These are phyloP conservation scores for Nomada flava DNA, from an alignment of 2,888 invertebrate species.

Conservation along the genomic window DNA sequence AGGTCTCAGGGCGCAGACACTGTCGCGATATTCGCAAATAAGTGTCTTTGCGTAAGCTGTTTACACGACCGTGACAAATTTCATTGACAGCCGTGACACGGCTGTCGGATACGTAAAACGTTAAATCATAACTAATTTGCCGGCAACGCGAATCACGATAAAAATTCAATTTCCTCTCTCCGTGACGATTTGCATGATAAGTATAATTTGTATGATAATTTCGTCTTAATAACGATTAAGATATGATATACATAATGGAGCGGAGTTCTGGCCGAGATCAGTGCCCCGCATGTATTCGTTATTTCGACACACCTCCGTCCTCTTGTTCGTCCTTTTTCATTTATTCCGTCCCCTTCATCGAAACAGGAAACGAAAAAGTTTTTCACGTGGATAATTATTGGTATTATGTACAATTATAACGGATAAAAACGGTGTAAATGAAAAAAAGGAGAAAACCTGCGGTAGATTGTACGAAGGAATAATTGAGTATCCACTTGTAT, in stretches of 20 bases:
- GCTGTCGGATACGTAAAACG: constrained; percentile 27
- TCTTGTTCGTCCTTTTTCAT: too few species aligned
- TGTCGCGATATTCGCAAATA: constrained; percentile 26
- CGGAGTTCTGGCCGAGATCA: constrained; percentile 9
- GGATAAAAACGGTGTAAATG: too few species aligned
- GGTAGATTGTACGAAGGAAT: too few species aligned
- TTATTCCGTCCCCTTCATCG: neutral
- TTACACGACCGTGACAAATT: constrained; percentile 42
- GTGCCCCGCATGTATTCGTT: constrained; percentile 14
- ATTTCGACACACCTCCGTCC: constrained; percentile 6
- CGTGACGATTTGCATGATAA: constrained; percentile 38
- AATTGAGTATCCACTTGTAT: too few species aligned
- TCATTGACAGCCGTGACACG: constrained; percentile 36
- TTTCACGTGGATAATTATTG: too few species aligned
- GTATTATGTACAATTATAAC: too few species aligned
- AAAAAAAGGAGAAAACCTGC: too few species aligned
- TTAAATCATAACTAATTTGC: constrained; percentile 54
- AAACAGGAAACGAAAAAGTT: too few species aligned
- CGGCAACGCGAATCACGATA: constrained; percentile 27
- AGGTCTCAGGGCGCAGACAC: neutral
- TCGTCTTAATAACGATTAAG: constrained; percentile 50
- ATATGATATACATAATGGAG: constrained; percentile 43
- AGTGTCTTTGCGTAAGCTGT: constrained; percentile 25
- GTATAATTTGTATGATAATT: constrained; percentile 52
- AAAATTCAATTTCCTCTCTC: constrained; percentile 55